phyloP scores from a whole-genome alignment of 2,888 invertebrate genomes.

The Clitarchus hookeri region DNA sequence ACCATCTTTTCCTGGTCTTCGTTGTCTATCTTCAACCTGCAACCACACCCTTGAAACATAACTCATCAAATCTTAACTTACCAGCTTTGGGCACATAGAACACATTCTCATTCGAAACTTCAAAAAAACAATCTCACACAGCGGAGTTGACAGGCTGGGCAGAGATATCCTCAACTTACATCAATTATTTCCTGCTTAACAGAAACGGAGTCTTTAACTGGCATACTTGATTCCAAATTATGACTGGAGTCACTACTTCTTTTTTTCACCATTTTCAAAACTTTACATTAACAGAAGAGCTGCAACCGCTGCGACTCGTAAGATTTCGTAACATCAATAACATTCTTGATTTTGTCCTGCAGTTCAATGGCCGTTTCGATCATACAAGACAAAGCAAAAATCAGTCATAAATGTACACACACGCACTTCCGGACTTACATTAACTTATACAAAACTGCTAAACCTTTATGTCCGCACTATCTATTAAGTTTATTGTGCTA shows the following conservation, averaged over 20 bases:
- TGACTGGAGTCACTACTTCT: conserved; percentile 38
- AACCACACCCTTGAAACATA: conserved; percentile 27
- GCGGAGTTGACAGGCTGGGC: background rate
- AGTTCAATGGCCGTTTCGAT: conserved; percentile 38
- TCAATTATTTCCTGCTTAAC: conserved; percentile 31
- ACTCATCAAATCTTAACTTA: conserved; percentile 7
- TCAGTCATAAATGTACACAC: background rate
- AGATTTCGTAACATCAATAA: conserved; percentile 31
- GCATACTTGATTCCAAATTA: conserved; percentile 39
- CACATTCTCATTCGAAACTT: background rate
- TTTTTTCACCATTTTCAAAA: conserved; percentile 42
- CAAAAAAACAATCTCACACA: background rate
- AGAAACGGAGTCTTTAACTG: conserved; percentile 37
- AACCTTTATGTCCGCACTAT: background rate
- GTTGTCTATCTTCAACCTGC: conserved; percentile 34
- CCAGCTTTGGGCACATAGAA: background rate
- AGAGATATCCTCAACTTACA: conserved; percentile 22
- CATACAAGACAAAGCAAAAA: background rate
- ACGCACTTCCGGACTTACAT: background rate
- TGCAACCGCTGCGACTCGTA: conserved; percentile 33
- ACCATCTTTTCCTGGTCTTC: conserved; percentile 30
- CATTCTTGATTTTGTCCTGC: conserved; percentile 36
- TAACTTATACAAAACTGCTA: background rate
- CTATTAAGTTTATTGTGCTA: background rate
- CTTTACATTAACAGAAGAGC: conserved; percentile 21